Conservation (phyloP, 2,113 vertebrate genomes). For the Tyrannus savana region DNA sequence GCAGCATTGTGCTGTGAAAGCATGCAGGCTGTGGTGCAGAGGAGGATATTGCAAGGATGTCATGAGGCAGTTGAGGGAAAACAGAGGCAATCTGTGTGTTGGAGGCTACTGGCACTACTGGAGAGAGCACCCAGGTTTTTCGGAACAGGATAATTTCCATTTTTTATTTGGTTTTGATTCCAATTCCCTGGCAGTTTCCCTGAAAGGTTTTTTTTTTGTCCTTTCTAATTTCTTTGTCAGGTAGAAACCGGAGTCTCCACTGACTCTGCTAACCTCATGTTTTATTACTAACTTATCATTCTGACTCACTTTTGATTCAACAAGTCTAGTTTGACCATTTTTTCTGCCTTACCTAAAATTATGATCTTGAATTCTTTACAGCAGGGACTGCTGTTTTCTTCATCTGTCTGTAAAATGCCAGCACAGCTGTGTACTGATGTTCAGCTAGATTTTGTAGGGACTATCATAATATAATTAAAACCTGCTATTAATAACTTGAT, state of each 20-base stretch:
- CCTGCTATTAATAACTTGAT: background rate
- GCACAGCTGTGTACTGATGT: background rate
- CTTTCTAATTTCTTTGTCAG: background rate
- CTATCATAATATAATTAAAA: background rate
- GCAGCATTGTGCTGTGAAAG: background rate
- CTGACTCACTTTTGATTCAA: background rate
- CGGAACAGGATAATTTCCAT: background rate
- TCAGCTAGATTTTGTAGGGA: background rate
- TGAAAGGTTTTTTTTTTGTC: background rate
- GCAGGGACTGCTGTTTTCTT: background rate
- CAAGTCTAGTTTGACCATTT: background rate
- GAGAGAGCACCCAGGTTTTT: background rate
- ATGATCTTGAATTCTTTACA: background rate
- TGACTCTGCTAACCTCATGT: background rate
- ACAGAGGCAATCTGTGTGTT: background rate
- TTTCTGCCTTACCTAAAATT: background rate
- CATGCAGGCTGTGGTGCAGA: fast-evolving
- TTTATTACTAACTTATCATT: background rate
- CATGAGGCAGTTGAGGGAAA: background rate
- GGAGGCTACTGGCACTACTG: background rate
- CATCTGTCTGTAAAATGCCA: background rate
- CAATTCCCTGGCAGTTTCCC: background rate
- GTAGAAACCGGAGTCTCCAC: background rate
- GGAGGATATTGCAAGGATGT: background rate
- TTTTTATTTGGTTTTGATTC: background rate